These are phyloP conservation scores for Phanerotoma sp. DNA, from an alignment of 2,888 invertebrate genomes.

Conservation along the genomic window DNA sequence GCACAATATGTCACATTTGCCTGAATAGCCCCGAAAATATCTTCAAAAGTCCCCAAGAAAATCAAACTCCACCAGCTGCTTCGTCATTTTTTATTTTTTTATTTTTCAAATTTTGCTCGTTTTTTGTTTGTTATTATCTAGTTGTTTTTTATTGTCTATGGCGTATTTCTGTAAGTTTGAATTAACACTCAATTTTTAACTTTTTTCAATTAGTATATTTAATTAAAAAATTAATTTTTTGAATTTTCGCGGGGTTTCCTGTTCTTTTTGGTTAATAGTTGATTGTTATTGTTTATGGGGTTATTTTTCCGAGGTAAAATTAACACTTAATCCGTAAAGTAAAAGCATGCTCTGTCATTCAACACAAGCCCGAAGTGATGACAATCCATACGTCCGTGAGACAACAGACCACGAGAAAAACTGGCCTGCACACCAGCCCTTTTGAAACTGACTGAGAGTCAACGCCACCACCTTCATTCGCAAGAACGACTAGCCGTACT, in stretches of 20 bases:
- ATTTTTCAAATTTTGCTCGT: too few relatives aligned
- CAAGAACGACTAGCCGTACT: too few relatives aligned
- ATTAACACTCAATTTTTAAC: too few relatives aligned
- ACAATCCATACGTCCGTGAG: not conserved
- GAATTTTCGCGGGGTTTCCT: too few relatives aligned
- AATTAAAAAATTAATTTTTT: too few relatives aligned
- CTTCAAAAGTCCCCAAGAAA: not conserved
- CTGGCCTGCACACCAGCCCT: conserved; percentile 10
- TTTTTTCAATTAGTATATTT: too few relatives aligned
- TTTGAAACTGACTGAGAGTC: not conserved
- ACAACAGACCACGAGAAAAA: conserved; percentile 9
- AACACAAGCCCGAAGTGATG: not conserved
- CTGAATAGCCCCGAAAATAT: not conserved
- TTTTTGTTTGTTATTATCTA: too few relatives aligned
- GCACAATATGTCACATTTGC: not conserved
- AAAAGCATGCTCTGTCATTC: conserved; percentile 2
- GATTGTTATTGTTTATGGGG: too few relatives aligned
- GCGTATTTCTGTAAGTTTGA: too few relatives aligned
- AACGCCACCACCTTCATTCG: conserved; percentile 4
- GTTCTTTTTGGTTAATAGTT: too few relatives aligned
- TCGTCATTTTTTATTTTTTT: not conserved
- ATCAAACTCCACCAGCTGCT: not conserved
- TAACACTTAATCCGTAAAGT: not conserved
- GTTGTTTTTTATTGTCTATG: too few relatives aligned
- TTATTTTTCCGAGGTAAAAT: too few relatives aligned